Conservation (phyloP, 2,888 invertebrate species). For the Epinotia nisella region DNA sequence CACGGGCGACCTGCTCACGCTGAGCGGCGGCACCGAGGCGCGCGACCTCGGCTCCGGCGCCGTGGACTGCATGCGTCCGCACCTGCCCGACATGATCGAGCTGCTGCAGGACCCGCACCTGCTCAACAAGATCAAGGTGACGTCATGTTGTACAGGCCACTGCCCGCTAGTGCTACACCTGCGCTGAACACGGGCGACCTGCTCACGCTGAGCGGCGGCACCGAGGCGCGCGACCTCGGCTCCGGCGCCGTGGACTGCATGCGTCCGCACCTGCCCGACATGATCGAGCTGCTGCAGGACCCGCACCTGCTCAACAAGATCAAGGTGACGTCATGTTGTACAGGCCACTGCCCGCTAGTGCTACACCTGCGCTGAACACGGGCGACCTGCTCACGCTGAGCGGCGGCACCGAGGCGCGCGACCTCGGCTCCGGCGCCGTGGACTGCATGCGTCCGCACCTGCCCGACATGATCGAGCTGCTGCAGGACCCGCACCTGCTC, state of each 20-base stretch:
- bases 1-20: constrained; percentile 57
- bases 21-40: constrained; percentile 55
- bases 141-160: too few species aligned
- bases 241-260: constrained; percentile 98
- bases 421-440: constrained; percentile 91
- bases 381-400: constrained; percentile 56
- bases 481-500: constrained; percentile 93
- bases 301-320: constrained; percentile 98
- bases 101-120: constrained; percentile 96
- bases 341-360: constrained; percentile 85
- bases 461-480: constrained; percentile 97
- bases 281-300: constrained; percentile 97
- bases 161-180: too few species aligned
- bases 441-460: too few species aligned
- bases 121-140: neutral
- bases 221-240: constrained; percentile 84
- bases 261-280: constrained; percentile 95
- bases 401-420: constrained; percentile 66
- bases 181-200: too few species aligned
- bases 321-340: constrained; percentile 86
- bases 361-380: constrained; percentile 82
- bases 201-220: constrained; percentile 48
- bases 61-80: too few species aligned
- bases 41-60: constrained; percentile 90
- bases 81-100: constrained; percentile 97